phyloP scores from a whole-genome alignment of 2,797 vertebrate species.

The Sylvilagus floridanus region DNA sequence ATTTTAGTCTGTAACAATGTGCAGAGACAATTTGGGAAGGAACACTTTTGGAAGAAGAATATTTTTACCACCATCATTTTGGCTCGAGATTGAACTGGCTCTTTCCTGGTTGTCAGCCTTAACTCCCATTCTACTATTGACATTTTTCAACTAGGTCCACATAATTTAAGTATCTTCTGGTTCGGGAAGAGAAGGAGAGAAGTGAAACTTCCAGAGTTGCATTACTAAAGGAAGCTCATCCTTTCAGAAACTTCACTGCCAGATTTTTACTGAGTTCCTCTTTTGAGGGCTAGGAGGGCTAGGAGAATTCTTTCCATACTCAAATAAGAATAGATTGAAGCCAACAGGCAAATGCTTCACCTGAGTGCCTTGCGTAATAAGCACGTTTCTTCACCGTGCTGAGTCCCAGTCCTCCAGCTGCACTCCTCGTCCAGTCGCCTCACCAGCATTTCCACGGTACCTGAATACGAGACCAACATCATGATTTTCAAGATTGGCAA shows the following conservation, averaged over 20 bases:
- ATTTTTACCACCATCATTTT: not conserved
- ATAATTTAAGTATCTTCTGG: not conserved
- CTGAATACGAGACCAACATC: not conserved
- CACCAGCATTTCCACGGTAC: not conserved
- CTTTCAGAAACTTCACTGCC: constrained; percentile 33
- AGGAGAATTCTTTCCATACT: not conserved
- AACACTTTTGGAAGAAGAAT: not conserved
- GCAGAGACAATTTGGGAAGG: not conserved
- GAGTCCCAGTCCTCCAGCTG: not conserved
- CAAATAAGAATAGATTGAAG: constrained; percentile 32
- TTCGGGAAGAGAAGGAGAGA: constrained; percentile 55
- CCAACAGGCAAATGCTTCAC: constrained; percentile 31
- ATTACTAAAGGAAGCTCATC: constrained; percentile 48
- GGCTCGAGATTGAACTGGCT: not conserved
- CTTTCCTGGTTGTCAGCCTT: not conserved
- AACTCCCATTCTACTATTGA: not conserved
- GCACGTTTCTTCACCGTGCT: not conserved
- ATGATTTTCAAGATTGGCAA: not conserved
- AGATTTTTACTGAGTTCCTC: constrained; percentile 57
- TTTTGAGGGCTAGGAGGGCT: not conserved
- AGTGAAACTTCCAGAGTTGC: constrained; percentile 71
- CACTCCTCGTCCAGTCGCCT: not conserved
- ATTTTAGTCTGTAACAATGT: not conserved
- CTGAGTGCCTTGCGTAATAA: not conserved
- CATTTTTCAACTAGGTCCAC: not conserved